Conservation (phyloP, 1,140 invertebrate genomes). For the Platyscapa corneri region DNA sequence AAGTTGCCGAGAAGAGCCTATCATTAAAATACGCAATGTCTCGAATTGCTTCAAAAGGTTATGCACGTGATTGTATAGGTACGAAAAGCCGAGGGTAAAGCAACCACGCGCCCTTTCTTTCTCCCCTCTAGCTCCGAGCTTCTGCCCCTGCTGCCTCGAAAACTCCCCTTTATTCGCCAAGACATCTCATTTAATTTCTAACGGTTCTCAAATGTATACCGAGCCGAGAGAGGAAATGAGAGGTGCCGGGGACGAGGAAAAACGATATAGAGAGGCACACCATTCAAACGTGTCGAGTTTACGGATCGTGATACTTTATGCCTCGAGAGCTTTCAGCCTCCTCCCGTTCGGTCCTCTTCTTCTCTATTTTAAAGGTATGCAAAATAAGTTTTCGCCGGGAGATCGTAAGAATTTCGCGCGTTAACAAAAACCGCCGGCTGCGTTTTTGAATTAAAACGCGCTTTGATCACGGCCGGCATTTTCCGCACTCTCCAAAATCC, state of each 20-base stretch:
- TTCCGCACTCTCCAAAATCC: not conserved
- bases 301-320: constrained; percentile 56
- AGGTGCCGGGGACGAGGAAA: not conserved
- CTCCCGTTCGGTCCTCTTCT: not conserved
- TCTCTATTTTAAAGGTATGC: not conserved
- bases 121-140: not conserved
- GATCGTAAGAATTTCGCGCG: not conserved
- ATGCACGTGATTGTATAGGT: not conserved
- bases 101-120: not conserved
- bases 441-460: not conserved
- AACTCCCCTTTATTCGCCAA: constrained; percentile 30
- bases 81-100: not conserved
- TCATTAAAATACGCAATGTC: not conserved
- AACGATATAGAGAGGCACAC: not conserved
- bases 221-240: not conserved
- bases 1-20: not conserved
- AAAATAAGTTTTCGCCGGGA: not conserved
- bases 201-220: constrained; percentile 47
- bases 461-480: not conserved
- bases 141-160: not conserved
- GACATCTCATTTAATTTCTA: constrained; percentile 60
- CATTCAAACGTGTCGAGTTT: constrained; percentile 48
- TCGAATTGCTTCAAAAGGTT: not conserved
- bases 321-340: constrained; percentile 31
- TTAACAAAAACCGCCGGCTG: not conserved